phyloP scores from a whole-genome alignment of 2,888 invertebrate species.

The Drosophila mercatorum region DNA sequence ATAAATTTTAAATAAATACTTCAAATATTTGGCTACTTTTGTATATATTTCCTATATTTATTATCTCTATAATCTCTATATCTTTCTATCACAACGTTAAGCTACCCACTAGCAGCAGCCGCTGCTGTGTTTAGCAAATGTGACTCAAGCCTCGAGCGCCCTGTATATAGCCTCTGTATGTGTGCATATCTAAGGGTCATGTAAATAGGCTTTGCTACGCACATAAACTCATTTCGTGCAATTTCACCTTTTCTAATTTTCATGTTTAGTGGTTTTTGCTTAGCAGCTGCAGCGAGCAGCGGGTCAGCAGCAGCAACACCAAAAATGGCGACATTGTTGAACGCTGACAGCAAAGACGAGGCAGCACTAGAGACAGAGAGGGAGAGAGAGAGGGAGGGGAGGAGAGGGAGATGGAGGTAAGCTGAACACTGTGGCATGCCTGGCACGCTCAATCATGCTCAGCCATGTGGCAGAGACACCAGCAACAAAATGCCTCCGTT shows the following conservation, averaged over 20 bases:
- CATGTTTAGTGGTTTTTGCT: conserved; percentile 58
- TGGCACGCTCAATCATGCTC: conserved; percentile 60
- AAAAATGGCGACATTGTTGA: conserved; percentile 66
- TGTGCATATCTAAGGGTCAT: conserved; percentile 42
- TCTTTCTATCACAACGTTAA: background rate
- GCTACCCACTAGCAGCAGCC: conserved; percentile 2
- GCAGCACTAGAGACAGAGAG: background rate
- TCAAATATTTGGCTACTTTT: too few relatives aligned
- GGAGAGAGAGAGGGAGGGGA: too few relatives aligned
- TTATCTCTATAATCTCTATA: background rate
- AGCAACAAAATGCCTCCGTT: conserved; percentile 24
- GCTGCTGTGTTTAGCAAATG: conserved; percentile 5
- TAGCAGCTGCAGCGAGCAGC: background rate
- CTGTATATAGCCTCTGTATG: background rate
- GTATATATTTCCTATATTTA: too few relatives aligned
- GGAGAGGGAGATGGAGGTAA: background rate
- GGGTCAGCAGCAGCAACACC: conserved; percentile 20
- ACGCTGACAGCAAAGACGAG: conserved; percentile 19
- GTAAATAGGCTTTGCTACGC: conserved; percentile 58
- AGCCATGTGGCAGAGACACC: conserved; percentile 44
- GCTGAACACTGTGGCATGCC: conserved; percentile 30
- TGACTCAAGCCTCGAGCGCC: background rate
- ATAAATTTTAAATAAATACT: too few relatives aligned
- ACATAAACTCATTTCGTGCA: conserved; percentile 65
- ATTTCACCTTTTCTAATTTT: conserved; percentile 70